A percentile compares a stretch with the other conserved stretches of the same genome.
These are phyloP conservation scores for Cyclophora punctaria DNA, from an alignment of 2,888 invertebrate genomes.

Conservation along the genomic window DNA sequence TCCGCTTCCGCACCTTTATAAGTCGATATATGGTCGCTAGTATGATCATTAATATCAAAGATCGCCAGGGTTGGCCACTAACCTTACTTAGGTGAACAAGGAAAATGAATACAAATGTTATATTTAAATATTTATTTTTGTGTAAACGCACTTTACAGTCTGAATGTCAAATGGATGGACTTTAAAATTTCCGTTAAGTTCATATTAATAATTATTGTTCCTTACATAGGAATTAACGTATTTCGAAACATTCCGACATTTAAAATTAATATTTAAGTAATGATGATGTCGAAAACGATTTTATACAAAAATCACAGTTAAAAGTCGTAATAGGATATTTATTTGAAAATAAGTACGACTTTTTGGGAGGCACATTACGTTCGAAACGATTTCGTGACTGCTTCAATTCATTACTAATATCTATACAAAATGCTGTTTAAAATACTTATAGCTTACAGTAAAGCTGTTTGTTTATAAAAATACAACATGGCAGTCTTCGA, in stretches of 20 bases:
- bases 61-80: no score
- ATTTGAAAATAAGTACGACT: neutral
- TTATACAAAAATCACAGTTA: slow-evolving; percentile 50
- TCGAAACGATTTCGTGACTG: slow-evolving; percentile 25
- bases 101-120: slow-evolving; percentile 18
- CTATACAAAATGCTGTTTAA: slow-evolving; percentile 21
- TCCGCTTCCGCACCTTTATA: no score
- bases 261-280: no score
- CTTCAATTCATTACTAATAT: slow-evolving; percentile 17
- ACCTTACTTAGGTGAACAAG: neutral
- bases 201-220: no score
- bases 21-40: no score
- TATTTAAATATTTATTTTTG: slow-evolving; percentile 37
- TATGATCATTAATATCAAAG: no score
- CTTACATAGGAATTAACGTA: no score
- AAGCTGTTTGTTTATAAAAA: slow-evolving; percentile 64
- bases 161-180: no score
- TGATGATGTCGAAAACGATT: slow-evolving; percentile 7
- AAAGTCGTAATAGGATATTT: slow-evolving; percentile 5
- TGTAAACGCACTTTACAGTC: slow-evolving; percentile 11
- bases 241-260: no score
- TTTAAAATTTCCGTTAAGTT: no score
- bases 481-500: slow-evolving; percentile 72
- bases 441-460: slow-evolving; percentile 69
- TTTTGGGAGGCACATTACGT: slow-evolving; percentile 14